Evolutionary conservation across 2,113 vertebrate species (phyloP).

Genomic region (Elachura formosa): DNA sequence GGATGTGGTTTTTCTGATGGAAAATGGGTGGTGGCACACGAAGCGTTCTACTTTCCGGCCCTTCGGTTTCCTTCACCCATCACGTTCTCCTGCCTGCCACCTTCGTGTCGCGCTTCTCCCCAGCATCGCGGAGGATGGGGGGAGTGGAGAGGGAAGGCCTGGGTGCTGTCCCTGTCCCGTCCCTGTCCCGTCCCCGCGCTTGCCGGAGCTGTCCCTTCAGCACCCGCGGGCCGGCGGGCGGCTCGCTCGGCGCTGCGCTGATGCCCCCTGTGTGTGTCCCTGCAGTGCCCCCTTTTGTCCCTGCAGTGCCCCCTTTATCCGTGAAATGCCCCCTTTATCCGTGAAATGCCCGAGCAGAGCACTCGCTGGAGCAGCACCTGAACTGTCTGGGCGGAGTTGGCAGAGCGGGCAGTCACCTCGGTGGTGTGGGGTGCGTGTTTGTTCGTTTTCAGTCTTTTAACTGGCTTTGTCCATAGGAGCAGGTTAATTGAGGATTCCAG

Average conservation of each 20-base stretch:
- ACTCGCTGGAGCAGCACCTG: fast-evolving
- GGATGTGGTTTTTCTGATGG: background rate
- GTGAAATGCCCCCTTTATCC: background rate
- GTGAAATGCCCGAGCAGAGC: background rate
- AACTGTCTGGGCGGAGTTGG: fast-evolving
- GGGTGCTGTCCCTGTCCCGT: background rate
- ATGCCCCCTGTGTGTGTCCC: too few relatives aligned
- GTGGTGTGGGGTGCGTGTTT: fast-evolving
- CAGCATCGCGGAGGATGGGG: too few relatives aligned
- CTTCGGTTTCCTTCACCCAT: background rate
- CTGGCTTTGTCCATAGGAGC: background rate
- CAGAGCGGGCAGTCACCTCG: background rate
- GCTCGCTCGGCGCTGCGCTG: background rate
- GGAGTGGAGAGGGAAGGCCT: background rate
- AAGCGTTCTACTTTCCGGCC: background rate
- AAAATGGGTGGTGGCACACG: fast-evolving
- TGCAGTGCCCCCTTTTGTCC: too few relatives aligned
- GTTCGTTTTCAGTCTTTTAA: background rate
- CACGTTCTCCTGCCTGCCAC: background rate
- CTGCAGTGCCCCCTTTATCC: too few relatives aligned
- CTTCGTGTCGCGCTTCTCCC: background rate
- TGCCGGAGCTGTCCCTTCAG: constrained; percentile 63
- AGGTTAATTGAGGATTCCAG: background rate
- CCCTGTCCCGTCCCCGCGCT: background rate
- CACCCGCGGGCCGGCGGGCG: background rate